A percentile compares a stretch with the other conserved stretches of the same genome.
Evolutionary conservation across 2,888 invertebrate genomes (phyloP).

Genomic region (Protula sp.): DNA sequence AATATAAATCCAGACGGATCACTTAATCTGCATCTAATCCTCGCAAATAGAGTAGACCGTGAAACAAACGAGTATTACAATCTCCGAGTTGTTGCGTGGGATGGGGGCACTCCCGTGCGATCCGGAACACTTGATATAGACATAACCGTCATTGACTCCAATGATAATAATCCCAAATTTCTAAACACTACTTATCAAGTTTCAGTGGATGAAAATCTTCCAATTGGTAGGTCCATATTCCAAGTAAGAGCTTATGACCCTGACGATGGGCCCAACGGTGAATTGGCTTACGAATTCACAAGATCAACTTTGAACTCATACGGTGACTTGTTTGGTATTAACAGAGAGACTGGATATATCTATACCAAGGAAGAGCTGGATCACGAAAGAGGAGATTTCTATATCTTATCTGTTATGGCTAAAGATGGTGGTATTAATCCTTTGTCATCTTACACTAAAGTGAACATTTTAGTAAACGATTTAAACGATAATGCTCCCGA

Average conservation of each 20-base stretch:
- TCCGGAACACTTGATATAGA: neutral
- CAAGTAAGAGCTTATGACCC: neutral
- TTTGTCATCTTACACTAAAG: neutral
- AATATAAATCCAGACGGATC: neutral
- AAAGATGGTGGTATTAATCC: neutral
- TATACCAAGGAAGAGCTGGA: slow-evolving; percentile 7
- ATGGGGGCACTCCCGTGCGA: neutral
- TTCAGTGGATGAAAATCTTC: slow-evolving; percentile 3
- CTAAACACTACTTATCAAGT: slow-evolving; percentile 8
- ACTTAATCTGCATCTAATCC: slow-evolving; percentile 3
- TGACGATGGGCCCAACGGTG: neutral
- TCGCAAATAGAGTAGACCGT: slow-evolving; percentile 2
- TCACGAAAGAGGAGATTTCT: slow-evolving; percentile 5
- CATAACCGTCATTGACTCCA: slow-evolving; percentile 7
- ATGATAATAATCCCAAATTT: slow-evolving; percentile 12
- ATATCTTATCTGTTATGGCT: neutral
- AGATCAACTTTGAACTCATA: neutral
- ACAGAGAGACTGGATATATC: slow-evolving; percentile 7
- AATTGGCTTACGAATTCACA: neutral
- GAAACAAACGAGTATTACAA: slow-evolving; percentile 1
- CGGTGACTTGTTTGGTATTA: slow-evolving; percentile 7
- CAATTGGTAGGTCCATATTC: neutral
- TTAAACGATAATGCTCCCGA: neutral
- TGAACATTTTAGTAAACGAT: neutral
- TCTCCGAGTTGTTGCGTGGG: slow-evolving; percentile 2